Percentiles rank a stretch among this genome's conserved stretches.
phyloP scores from a whole-genome alignment of 2,888 invertebrate species.

The Cataglyphis albicans region DNA sequence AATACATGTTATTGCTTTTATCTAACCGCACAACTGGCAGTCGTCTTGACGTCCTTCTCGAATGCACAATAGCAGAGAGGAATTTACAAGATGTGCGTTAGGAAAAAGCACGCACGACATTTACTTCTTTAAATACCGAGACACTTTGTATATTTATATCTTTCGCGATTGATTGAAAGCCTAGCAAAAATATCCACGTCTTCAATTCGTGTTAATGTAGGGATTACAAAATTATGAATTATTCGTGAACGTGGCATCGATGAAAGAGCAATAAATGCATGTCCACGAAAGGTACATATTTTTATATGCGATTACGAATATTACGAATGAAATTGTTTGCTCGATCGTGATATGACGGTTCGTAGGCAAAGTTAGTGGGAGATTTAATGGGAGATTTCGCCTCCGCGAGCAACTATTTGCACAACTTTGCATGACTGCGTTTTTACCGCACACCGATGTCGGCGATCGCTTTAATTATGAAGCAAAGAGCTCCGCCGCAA shows the following conservation, averaged over 20 bases:
- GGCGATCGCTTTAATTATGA: conserved; percentile 22
- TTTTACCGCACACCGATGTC: conserved; percentile 19
- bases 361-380: conserved; percentile 64
- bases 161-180: not conserved
- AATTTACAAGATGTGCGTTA: not conserved
- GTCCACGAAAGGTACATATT: conserved; percentile 10
- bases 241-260: not conserved
- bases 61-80: not conserved
- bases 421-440: conserved; percentile 3
- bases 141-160: not conserved
- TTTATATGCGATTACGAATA: conserved; percentile 38
- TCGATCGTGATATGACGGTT: conserved; percentile 52
- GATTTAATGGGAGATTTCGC: conserved; percentile 19
- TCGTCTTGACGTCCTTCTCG: not conserved
- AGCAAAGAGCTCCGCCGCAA: not conserved
- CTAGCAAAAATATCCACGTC: not conserved
- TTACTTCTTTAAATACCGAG: not conserved
- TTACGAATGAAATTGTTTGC: conserved; percentile 46
- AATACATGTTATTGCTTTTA: conserved; percentile 38
- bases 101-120: not conserved
- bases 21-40: conserved; percentile 7
- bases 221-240: not conserved
- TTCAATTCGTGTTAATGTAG: not conserved
- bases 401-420: conserved; percentile 25
- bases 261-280: conserved; percentile 44